These are phyloP conservation scores for Alentia gelatinosa DNA, from an alignment of 2,888 invertebrate species.

Conservation along the genomic window DNA sequence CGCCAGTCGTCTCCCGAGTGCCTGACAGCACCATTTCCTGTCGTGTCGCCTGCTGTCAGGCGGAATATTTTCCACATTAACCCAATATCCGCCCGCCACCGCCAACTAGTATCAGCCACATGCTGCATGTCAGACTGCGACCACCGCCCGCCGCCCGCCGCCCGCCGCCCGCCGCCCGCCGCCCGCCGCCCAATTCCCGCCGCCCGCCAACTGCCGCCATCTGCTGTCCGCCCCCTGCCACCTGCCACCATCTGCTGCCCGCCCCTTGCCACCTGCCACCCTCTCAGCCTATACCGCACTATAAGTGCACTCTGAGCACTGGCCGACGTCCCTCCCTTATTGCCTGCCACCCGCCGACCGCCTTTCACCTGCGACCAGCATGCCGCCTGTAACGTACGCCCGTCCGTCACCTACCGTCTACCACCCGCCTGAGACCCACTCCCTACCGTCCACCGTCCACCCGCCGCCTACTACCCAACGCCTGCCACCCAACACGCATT, in stretches of 20 bases:
- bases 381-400: not conserved
- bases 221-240: not conserved
- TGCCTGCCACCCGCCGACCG: not conserved
- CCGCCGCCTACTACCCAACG: no score
- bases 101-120: not conserved
- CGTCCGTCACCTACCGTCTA: not conserved
- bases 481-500: no score
- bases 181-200: not conserved
- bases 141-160: not conserved
- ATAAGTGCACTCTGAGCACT: not conserved
- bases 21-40: slow-evolving; percentile 28
- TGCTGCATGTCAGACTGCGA: not conserved
- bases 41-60: slow-evolving; percentile 10
- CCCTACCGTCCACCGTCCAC: not conserved
- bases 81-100: slow-evolving; percentile 25
- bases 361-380: not conserved
- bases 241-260: not conserved
- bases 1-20: not conserved
- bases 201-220: not conserved
- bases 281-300: not conserved
- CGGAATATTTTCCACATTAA: slow-evolving; percentile 32
- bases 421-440: not conserved
- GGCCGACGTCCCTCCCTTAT: not conserved
- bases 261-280: not conserved
- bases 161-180: not conserved